Conservation (phyloP, 2,113 vertebrate species). For the Rallus limicola region DNA sequence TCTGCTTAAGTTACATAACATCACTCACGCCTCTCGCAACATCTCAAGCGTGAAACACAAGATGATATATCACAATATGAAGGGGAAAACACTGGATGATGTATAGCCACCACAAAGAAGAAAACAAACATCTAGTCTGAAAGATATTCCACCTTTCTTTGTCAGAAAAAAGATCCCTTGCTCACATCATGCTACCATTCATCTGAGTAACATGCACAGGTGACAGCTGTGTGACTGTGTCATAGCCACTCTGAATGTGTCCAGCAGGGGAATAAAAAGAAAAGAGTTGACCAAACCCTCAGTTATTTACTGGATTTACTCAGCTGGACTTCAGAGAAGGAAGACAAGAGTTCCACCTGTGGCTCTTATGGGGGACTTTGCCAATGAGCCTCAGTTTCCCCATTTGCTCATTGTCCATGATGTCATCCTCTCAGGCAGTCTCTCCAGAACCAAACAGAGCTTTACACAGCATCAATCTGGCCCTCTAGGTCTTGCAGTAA, state of each 20-base stretch:
- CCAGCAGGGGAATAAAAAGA: background rate
- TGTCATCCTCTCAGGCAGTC: background rate
- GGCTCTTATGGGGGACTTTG: background rate
- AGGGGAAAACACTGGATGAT: conserved; percentile 36
- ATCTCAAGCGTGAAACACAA: conserved; percentile 24
- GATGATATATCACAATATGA: conserved; percentile 48
- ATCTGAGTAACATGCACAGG: background rate
- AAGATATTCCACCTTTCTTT: background rate
- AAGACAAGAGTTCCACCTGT: background rate
- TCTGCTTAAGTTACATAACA: conserved; percentile 62
- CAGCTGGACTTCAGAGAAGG: background rate
- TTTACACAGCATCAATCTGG: background rate
- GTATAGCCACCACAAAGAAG: background rate
- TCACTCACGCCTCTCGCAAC: conserved; percentile 48
- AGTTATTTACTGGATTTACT: background rate
- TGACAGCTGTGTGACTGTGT: fast-evolving
- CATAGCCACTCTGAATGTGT: background rate
- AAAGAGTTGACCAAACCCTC: background rate
- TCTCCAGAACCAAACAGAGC: background rate
- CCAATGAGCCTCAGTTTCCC: background rate
- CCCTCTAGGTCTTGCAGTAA: background rate
- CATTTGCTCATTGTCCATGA: background rate
- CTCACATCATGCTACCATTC: background rate
- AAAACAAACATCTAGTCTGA: background rate
- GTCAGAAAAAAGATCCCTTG: background rate